phyloP scores from a whole-genome alignment of 2,797 vertebrate species.

The Menidia menidia region DNA sequence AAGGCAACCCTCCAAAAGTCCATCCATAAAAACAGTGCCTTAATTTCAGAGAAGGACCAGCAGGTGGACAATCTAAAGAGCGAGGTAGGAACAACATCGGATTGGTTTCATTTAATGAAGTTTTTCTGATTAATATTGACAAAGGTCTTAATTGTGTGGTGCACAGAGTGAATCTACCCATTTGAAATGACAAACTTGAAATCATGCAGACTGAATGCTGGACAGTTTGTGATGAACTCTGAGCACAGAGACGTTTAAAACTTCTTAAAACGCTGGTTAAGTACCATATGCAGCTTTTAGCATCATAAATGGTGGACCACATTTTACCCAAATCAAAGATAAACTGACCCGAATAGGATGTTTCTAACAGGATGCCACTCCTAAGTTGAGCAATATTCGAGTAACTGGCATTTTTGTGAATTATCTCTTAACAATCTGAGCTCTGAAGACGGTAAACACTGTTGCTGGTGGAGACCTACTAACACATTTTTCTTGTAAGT shows the following conservation, averaged over 20 bases:
- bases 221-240: no score
- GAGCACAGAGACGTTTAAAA: no score
- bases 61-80: constrained; percentile 89
- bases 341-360: neutral
- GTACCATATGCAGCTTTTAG: neutral
- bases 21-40: constrained; percentile 90
- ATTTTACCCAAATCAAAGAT: no score
- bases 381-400: constrained; percentile 9
- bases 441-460: constrained; percentile 10
- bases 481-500: constrained; percentile 3
- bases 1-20: constrained; percentile 89
- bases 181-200: neutral
- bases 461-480: neutral
- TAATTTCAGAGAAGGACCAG: constrained; percentile 91
- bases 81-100: constrained; percentile 80
- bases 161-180: neutral
- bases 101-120: neutral
- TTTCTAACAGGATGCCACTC: constrained; percentile 31
- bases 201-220: no score
- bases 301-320: neutral
- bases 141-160: neutral
- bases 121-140: neutral
- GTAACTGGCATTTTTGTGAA: constrained; percentile 18
- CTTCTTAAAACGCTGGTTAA: neutral
- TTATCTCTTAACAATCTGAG: neutral